phyloP scores from a whole-genome alignment of 2,797 vertebrate genomes.

The Spinus pinus region DNA sequence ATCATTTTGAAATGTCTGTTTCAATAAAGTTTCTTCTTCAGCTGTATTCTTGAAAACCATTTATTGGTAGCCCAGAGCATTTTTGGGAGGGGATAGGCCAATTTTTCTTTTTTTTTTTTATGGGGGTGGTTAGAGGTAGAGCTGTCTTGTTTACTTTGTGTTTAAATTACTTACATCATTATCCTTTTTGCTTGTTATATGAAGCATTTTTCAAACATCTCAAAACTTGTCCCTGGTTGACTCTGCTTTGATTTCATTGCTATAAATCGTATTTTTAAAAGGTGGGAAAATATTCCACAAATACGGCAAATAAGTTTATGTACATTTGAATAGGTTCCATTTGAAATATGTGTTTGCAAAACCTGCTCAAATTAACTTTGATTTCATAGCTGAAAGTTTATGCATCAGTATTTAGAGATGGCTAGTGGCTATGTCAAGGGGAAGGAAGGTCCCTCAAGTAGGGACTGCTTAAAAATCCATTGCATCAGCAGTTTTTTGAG shows the following conservation, averaged over 20 bases:
- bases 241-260: background rate
- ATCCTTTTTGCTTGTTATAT: background rate
- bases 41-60: background rate
- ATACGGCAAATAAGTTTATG: rapidly evolving
- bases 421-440: background rate
- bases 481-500: background rate
- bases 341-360: background rate
- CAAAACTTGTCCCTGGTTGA: background rate
- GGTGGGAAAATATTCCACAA: background rate
- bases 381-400: background rate
- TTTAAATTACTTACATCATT: background rate
- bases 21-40: background rate
- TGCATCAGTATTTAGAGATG: background rate
- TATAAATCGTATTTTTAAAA: background rate
- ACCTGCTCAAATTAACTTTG: background rate
- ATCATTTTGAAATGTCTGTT: background rate
- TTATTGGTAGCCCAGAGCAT: background rate
- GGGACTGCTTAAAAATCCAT: background rate
- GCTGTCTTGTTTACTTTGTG: background rate
- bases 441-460: background rate
- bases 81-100: rapidly evolving
- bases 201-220: background rate
- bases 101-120: background rate
- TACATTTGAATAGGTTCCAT: background rate
- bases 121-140: rapidly evolving